A percentile compares a stretch with the other conserved stretches of the same genome.
These are phyloP conservation scores for Phodopus roborovskii DNA, from an alignment of 2,113 vertebrate species.

Conservation along the genomic window DNA sequence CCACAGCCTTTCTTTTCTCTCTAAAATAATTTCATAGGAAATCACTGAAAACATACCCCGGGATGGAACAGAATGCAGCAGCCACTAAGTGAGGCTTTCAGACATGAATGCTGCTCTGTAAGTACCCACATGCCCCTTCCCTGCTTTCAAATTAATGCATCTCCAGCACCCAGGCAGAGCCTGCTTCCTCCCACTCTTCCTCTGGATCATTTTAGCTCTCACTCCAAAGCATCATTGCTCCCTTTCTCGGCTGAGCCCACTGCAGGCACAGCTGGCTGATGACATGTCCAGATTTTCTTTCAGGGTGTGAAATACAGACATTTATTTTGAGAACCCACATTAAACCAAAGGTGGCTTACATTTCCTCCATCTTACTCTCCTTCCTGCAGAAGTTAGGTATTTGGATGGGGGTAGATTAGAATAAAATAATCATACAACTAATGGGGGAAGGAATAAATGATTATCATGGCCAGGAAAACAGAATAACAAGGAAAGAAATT, in stretches of 20 bases:
- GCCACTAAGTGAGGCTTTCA: constrained; percentile 25
- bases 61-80: neutral
- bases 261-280: neutral
- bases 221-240: neutral
- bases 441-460: neutral
- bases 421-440: neutral
- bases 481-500: neutral
- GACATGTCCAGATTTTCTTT: constrained; percentile 14
- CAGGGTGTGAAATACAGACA: neutral
- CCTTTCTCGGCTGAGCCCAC: neutral
- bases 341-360: neutral
- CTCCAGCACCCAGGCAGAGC: neutral
- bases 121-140: neutral
- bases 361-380: neutral
- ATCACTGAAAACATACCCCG: constrained; percentile 18
- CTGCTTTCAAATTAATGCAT: neutral
- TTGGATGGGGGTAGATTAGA: neutral
- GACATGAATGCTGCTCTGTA: neutral
- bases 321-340: neutral
- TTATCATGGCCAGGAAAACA: neutral
- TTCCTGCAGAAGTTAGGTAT: neutral
- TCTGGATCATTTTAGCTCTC: neutral
- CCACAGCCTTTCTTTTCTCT: constrained; percentile 4
- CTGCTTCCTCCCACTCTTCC: neutral
- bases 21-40: neutral